A percentile compares a stretch with the other conserved stretches of the same genome.
These are phyloP conservation scores for Otocyon megalotis DNA, from an alignment of 2,113 vertebrate species.

Conservation along the genomic window DNA sequence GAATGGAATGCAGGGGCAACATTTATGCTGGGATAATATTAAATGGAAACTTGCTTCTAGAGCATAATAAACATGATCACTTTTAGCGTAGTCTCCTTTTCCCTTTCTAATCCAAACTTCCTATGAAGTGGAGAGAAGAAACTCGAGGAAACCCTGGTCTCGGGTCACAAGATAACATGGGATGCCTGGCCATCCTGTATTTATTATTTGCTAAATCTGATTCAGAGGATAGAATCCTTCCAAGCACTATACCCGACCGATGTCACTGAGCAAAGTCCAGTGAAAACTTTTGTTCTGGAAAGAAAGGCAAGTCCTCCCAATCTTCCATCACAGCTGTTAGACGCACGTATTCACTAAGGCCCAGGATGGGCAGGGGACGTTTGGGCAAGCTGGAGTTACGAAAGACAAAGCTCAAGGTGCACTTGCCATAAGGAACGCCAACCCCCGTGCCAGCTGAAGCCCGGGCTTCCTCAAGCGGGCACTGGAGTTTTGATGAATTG, in stretches of 20 bases:
- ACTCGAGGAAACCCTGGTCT: not conserved
- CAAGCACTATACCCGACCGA: not conserved
- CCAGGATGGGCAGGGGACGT: not conserved
- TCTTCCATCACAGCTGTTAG: too few species aligned
- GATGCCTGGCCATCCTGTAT: not conserved
- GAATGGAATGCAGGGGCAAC: constrained; percentile 72
- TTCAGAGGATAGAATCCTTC: not conserved
- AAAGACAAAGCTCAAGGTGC: not conserved
- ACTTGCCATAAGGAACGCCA: not conserved
- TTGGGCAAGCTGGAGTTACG: not conserved
- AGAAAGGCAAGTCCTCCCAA: not conserved
- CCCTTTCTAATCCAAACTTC: constrained; percentile 45
- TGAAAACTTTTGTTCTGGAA: not conserved
- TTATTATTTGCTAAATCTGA: not conserved
- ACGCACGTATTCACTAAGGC: not conserved
- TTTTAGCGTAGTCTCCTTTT: constrained; percentile 49
- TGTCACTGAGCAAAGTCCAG: not conserved
- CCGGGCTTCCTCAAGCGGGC: not conserved
- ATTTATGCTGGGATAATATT: constrained; percentile 47
- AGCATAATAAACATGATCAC: constrained; percentile 45
- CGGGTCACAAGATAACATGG: not conserved
- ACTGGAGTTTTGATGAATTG: not conserved
- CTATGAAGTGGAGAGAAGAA: not conserved
- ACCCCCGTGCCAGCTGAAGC: not conserved
- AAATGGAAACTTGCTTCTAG: constrained; percentile 67